Evolutionary conservation across 2,888 invertebrate species (phyloP).

Genomic region (Microchrysa polita): DNA sequence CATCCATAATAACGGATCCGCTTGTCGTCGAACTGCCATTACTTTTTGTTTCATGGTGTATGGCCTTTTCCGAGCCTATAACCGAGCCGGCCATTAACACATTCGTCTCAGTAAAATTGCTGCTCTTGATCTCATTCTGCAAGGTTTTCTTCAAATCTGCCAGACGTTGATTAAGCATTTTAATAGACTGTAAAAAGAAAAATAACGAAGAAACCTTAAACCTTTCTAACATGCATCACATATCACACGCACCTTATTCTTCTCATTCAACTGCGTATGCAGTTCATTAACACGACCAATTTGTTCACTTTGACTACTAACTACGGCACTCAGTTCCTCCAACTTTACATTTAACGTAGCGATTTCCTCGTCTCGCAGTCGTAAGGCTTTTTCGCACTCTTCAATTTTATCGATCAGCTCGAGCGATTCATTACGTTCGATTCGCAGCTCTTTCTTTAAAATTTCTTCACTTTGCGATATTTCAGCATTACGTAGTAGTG

Average conservation of each 20-base stretch:
- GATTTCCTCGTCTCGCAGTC: constrained; percentile 66
- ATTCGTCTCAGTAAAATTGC: constrained; percentile 49
- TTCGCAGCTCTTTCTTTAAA: constrained; percentile 76
- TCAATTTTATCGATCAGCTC: constrained; percentile 68
- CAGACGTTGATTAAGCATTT: constrained; percentile 86
- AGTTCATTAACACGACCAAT: constrained; percentile 57
- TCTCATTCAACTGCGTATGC: constrained; percentile 71
- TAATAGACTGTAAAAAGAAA: constrained; percentile 74
- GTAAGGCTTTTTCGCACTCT: constrained; percentile 58
- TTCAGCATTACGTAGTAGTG: constrained; percentile 80
- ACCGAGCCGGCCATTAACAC: constrained; percentile 33
- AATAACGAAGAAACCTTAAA: constrained; percentile 24
- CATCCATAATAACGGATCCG: constrained; percentile 66
- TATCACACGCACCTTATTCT: constrained; percentile 67
- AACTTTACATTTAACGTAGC: constrained; percentile 59
- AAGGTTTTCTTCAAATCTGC: constrained; percentile 91
- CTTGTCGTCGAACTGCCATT: constrained; percentile 45
- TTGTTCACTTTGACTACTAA: constrained; percentile 55
- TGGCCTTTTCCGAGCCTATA: constrained; percentile 37
- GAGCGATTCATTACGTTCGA: constrained; percentile 73
- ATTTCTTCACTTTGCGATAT: constrained; percentile 83
- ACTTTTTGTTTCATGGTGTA: constrained; percentile 30
- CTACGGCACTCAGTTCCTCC: constrained; percentile 54
- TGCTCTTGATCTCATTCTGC: constrained; percentile 77
- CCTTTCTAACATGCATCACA: constrained; percentile 2